phyloP scores from a whole-genome alignment of 2,888 invertebrate species.

The Pyrgus malvae region DNA sequence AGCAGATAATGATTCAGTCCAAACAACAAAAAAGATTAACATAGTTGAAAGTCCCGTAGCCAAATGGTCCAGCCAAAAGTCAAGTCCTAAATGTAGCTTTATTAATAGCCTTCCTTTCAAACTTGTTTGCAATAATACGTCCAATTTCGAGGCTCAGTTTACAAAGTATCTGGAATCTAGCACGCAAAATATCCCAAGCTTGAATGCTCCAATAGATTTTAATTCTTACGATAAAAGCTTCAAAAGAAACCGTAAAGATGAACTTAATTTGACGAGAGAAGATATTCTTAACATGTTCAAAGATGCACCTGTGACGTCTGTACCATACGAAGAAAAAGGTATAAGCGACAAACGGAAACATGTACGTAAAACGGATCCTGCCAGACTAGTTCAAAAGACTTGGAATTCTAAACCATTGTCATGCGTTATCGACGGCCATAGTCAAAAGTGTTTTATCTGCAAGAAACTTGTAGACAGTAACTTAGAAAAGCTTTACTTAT shows the following conservation, averaged over 20 bases:
- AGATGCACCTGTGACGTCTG: constrained; percentile 65
- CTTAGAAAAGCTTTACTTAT: constrained; percentile 64
- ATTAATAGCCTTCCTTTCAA: constrained; percentile 66
- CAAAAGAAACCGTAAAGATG: constrained; percentile 44
- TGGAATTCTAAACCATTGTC: constrained; percentile 48
- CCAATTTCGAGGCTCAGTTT: constrained; percentile 67
- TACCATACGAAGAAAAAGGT: constrained; percentile 56
- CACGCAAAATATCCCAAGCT: constrained; percentile 54
- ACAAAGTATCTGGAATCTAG: constrained; percentile 61
- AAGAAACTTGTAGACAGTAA: constrained; percentile 55
- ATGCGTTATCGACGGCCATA: constrained; percentile 57
- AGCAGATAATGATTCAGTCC: constrained; percentile 35
- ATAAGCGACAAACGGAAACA: constrained; percentile 58
- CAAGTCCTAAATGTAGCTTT: constrained; percentile 60
- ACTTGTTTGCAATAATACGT: constrained; percentile 61
- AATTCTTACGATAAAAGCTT: constrained; percentile 45
- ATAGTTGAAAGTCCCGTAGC: constrained; percentile 64
- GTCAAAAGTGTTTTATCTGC: constrained; percentile 67
- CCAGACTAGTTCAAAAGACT: constrained; percentile 56
- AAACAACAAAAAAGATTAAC: constrained; percentile 53
- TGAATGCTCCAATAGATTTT: constrained; percentile 49
- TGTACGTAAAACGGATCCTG: constrained; percentile 69
- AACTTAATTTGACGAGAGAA: constrained; percentile 58
- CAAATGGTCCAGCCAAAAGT: constrained; percentile 46
- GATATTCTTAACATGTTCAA: constrained; percentile 73